Evolutionary conservation across 1,140 invertebrate genomes (phyloP).

Genomic region (Delia radicum): DNA sequence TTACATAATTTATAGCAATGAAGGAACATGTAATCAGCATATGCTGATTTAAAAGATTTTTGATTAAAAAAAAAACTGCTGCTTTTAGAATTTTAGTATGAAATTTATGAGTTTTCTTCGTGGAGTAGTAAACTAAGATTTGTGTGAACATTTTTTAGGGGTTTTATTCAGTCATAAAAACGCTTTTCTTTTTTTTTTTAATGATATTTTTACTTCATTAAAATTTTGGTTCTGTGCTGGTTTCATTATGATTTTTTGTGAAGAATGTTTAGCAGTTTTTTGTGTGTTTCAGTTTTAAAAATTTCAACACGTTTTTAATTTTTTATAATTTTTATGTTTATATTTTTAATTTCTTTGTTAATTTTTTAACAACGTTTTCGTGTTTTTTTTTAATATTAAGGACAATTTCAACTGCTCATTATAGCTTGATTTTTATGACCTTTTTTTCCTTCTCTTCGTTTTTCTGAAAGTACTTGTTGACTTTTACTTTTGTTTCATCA

Average conservation of each 20-base stretch:
- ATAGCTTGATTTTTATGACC: neutral
- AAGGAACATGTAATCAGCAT: constrained; percentile 4
- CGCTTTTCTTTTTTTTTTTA: neutral
- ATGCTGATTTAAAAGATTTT: constrained; percentile 15
- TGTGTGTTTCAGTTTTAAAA: constrained; percentile 9
- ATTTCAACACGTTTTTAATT: constrained; percentile 55
- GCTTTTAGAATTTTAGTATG: constrained; percentile 21
- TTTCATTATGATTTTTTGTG: neutral
- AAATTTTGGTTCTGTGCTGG: neutral
- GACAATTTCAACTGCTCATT: neutral
- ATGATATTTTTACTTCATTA: constrained; percentile 12
- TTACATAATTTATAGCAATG: constrained; percentile 30
- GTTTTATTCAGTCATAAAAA: neutral
- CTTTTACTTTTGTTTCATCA: constrained; percentile 8
- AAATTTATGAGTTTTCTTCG: constrained; percentile 28
- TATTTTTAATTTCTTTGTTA: constrained; percentile 29
- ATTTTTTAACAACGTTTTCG: constrained; percentile 10
- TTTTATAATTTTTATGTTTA: constrained; percentile 52
- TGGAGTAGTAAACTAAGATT: neutral
- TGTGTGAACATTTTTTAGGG: neutral
- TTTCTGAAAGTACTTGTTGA: neutral
- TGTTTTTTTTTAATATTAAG: no score
- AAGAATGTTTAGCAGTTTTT: neutral
- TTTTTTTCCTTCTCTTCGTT: neutral
- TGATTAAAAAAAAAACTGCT: neutral